phyloP scores from a whole-genome alignment of 2,888 invertebrate species.

The Frankliniella fusca region DNA sequence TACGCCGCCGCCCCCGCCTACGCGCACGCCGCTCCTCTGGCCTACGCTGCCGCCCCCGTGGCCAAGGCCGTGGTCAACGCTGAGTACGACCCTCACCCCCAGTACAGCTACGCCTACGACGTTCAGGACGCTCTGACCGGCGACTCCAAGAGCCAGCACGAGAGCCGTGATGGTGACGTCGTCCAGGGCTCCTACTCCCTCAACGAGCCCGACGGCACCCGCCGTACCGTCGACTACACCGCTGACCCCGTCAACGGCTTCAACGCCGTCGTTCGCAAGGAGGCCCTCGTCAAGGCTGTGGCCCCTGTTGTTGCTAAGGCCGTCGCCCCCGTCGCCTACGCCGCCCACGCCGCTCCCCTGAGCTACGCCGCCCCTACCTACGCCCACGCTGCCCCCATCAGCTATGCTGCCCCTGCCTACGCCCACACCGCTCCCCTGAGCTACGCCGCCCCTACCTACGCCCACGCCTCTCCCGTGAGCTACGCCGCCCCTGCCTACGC shows the following conservation, averaged over 20 bases:
- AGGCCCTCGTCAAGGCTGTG: background rate
- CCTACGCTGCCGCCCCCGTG: constrained; percentile 37
- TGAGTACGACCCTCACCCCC: constrained; percentile 53
- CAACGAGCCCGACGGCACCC: constrained; percentile 18
- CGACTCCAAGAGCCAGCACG: constrained; percentile 55
- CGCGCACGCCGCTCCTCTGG: constrained; percentile 33
- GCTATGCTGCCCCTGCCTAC: background rate
- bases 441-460: background rate
- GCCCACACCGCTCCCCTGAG: background rate
- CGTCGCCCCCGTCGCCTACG: constrained; percentile 10
- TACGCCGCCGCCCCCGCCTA: constrained; percentile 26
- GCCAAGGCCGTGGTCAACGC: constrained; percentile 40
- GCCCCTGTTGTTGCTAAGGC: background rate
- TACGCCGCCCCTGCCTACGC: background rate
- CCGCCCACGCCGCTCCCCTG: constrained; percentile 2
- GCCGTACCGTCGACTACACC: constrained; percentile 14
- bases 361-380: background rate
- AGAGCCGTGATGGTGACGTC: constrained; percentile 54
- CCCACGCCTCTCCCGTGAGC: background rate
- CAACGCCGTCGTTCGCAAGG: constrained; percentile 23
- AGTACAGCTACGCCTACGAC: constrained; percentile 55
- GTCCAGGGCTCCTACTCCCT: constrained; percentile 55
- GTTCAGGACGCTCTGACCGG: constrained; percentile 55
- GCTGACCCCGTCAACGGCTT: constrained; percentile 19
- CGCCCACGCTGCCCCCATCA: background rate